Evolutionary conservation across 2,797 vertebrate species (phyloP), one percentile per base, ranked within the genome.

Genomic region (Rhinichthys osculus): DNA sequence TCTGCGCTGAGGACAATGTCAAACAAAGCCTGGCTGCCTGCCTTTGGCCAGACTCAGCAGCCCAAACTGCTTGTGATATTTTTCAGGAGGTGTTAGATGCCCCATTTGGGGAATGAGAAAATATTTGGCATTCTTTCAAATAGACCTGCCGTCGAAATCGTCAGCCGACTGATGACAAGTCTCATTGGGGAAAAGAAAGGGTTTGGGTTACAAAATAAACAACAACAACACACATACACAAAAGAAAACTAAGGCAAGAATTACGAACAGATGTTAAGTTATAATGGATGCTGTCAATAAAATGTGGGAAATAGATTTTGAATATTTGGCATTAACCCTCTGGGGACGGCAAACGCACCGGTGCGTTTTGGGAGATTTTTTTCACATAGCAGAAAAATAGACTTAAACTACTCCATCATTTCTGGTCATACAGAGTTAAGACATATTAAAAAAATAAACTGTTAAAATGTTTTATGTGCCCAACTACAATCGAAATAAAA

Each of bases 1-100:
- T 80, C 84, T 42, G 80, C 3, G 30, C 67, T 70, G 82, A 74
- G 81, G 77, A 90, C 72, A 54, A 86, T 81, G 80, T 85, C 80
- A 84, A 87, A 86, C 87, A 87, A 80, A 82, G 70, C 23, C 38
- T 88, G 87, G 79, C 85, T 30, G 82, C 42, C 40, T 85, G 88
- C 82, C 77, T 62, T 83, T 86, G 84, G 82, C 87, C 50, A 67
- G 42, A 40, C 77, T 76, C 47, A 54, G 52, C 85, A 64, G 78
- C 69, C 52, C 85, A 86, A 87, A 84, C 70, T 81, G 82, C 69
- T 87, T 33, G 67, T 70, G 38, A 78, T 82, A 78, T 87, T 88
- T 86, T 84, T 85, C 70, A 80, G 84, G 82, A 88, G 89, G 88
- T 90, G 83, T 85, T 82, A 83, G 86, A 89, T 85, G 77, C 84